These are phyloP conservation scores for Nerophis ophidion DNA, from an alignment of 2,113 vertebrate genomes.

Conservation along the genomic window DNA sequence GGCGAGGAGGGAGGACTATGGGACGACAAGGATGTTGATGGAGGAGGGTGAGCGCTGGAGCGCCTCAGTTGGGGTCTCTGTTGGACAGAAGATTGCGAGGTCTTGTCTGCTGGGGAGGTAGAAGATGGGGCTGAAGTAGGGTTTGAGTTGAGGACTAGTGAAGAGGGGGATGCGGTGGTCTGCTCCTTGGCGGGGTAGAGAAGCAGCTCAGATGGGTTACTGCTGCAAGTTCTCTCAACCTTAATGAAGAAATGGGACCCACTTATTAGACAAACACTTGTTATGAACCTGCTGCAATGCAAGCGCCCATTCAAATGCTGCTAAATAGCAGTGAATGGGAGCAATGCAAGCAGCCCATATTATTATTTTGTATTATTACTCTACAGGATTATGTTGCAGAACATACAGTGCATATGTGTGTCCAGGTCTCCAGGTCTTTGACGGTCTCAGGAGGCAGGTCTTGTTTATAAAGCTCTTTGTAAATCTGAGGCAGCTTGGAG, in stretches of 20 bases:
- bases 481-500: slow-evolving; percentile 84
- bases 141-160: slow-evolving; percentile 11
- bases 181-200: slow-evolving; percentile 79
- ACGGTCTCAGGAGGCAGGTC: slow-evolving; percentile 77
- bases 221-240: slow-evolving; percentile 84
- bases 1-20: slow-evolving; percentile 50
- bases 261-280: not conserved
- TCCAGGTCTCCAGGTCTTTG: slow-evolving; percentile 82
- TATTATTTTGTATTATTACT: no score
- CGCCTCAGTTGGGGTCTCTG: slow-evolving; percentile 26
- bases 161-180: slow-evolving; percentile 16
- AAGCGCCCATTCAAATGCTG: no score
- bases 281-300: no score
- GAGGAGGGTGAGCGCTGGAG: slow-evolving; percentile 38
- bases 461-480: slow-evolving; percentile 83
- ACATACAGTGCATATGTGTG: slow-evolving; percentile 82
- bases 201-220: slow-evolving; percentile 76
- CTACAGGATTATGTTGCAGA: not conserved
- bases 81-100: slow-evolving; percentile 16
- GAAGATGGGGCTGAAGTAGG: slow-evolving; percentile 4
- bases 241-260: slow-evolving; percentile 26
- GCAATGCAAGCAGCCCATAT: no score
- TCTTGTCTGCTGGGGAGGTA: slow-evolving; percentile 22
- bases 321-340: no score
- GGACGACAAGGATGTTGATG: slow-evolving; percentile 38